Base-by-base conservation (phyloP, 1,140 invertebrate species). In the Microplitis demolitor region DNA sequence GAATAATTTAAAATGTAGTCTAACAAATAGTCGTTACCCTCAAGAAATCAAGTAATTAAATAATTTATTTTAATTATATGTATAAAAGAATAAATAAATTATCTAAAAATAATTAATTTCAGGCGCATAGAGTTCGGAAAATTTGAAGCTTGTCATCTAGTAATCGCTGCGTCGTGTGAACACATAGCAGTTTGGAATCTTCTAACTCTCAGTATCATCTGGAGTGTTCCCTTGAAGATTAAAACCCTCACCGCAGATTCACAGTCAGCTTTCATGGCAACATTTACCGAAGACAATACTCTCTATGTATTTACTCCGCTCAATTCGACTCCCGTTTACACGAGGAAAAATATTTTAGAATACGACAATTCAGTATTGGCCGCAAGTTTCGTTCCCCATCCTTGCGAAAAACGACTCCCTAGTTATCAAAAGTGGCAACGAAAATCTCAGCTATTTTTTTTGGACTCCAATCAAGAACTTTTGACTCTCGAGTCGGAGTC, bases 151-250 rank as follows among this genome's bases (percentile, higher is more conserved):
- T 90, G 90, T 68, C 92, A 94, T 83, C 81, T 94, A 24, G 83
- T 94, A 13, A 87, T 93, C 3, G 85, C 88, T 31, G 88, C 89
- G 13, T 91, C 89, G 66, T 78, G 86, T 0, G 78, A 87, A 39
- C 87, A 90, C 68, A 78, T 95, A 2, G 86, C 88, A 35, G 90
- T 93, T 5, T 95, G 93, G 93, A 91, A 94, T 87, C 82, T 94
- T 33, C 83, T 94, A 63, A 91, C 91, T 2, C 87, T 93, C 2
- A 88, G 88, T 4, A 75, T 93, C 53, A 82, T 87, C 4, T 91
- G 90, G 88, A 89, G 88, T 73, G 88, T 93, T 45, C 84, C 88
- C 3, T 77, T 93, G 39, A 82, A 85, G 53, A 79, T 90, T 1
- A 78, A 82, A 11, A 82, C 87, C 53, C 80, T 93, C 33, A 76